These are phyloP conservation scores for Pampus argenteus DNA, from an alignment of 2,797 vertebrate species.

Conservation along the genomic window DNA sequence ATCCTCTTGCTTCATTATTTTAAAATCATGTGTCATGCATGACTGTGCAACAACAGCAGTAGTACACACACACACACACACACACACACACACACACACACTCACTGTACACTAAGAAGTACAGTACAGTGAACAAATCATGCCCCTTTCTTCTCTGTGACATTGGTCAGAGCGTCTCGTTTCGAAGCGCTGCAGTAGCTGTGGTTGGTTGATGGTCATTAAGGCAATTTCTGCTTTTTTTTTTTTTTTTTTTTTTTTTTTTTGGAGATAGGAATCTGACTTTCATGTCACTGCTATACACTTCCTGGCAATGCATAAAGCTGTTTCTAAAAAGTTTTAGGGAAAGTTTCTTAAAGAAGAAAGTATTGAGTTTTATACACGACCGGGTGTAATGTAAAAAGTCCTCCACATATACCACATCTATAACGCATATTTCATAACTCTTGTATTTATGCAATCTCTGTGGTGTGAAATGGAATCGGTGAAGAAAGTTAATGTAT, in stretches of 20 bases:
- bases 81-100: too few relatives aligned
- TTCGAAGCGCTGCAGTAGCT: too few relatives aligned
- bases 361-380: too few relatives aligned
- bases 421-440: neutral
- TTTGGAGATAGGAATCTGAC: neutral
- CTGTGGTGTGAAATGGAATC: neutral
- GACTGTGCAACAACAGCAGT: neutral
- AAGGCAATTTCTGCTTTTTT: slow-evolving; percentile 84
- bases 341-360: too few relatives aligned
- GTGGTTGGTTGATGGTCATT: slow-evolving; percentile 28
- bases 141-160: slow-evolving; percentile 51
- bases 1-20: neutral
- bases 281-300: too few relatives aligned
- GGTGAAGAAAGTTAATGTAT: too few relatives aligned
- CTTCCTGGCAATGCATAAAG: too few relatives aligned
- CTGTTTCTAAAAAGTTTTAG: too few relatives aligned
- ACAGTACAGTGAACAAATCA: slow-evolving; percentile 30
- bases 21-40: neutral
- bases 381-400: too few relatives aligned
- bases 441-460: neutral
- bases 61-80: too few relatives aligned
- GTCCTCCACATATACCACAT: too few relatives aligned
- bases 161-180: slow-evolving; percentile 8
- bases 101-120: slow-evolving; percentile 18
- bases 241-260: neutral